phyloP scores from a whole-genome alignment of 2,113 vertebrate genomes.

The Candoia aspera region DNA sequence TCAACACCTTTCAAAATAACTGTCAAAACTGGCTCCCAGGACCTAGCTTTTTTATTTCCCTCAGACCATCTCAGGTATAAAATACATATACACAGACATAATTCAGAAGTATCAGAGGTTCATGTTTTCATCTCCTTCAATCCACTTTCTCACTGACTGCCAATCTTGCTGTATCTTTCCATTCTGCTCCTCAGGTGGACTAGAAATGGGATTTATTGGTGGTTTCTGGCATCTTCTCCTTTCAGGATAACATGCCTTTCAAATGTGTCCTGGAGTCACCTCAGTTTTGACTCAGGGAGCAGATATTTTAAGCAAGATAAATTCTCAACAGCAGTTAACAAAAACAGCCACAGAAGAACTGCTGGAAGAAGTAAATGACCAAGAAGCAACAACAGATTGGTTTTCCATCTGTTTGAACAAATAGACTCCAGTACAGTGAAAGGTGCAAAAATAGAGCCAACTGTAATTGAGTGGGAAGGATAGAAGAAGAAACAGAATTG shows the following conservation, averaged over 20 bases:
- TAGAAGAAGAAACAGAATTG: neutral
- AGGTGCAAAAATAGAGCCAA: neutral
- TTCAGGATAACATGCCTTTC: slow-evolving; percentile 12
- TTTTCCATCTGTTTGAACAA: neutral
- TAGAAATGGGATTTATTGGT: slow-evolving; percentile 21
- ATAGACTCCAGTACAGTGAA: neutral
- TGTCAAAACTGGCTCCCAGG: neutral
- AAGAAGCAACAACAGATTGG: neutral
- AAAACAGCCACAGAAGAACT: neutral
- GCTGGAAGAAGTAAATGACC: neutral
- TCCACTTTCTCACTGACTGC: neutral
- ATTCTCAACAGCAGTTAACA: neutral
- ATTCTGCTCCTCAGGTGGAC: neutral
- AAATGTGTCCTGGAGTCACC: slow-evolving; percentile 5
- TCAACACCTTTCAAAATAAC: neutral
- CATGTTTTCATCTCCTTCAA: neutral
- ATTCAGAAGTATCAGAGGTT: neutral
- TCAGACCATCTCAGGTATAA: neutral
- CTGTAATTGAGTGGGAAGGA: neutral
- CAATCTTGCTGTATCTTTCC: slow-evolving; percentile 32
- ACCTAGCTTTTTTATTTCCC: neutral
- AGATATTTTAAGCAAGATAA: slow-evolving; percentile 23
- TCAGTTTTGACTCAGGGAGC: neutral
- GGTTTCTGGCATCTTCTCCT: slow-evolving; percentile 18
- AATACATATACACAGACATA: neutral